Percentiles rank a stretch among this genome's conserved stretches.
phyloP scores from a whole-genome alignment of 2,888 invertebrate species.

The Drosophila gaucha region DNA sequence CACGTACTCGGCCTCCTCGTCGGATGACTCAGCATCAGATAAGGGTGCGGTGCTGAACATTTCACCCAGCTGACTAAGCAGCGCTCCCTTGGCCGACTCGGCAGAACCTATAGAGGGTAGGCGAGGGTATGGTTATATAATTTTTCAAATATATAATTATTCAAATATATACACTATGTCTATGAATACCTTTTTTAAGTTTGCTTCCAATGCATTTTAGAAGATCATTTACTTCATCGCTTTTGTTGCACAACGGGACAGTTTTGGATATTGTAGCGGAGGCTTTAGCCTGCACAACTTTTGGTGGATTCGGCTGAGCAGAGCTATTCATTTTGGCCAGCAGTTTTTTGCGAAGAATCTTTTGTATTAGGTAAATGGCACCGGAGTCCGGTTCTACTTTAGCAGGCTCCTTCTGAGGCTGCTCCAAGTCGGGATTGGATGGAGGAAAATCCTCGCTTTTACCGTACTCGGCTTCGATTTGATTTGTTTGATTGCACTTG shows the following conservation, averaged over 20 bases:
- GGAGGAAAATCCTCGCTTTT: neutral
- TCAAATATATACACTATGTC: neutral
- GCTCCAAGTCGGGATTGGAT: neutral
- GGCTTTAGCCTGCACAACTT: neutral
- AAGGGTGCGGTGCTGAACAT: constrained; percentile 79
- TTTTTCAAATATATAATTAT: neutral
- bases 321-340: constrained; percentile 36
- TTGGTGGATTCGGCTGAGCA: neutral
- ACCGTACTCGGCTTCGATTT: neutral
- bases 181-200: constrained; percentile 59
- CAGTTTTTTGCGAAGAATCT: constrained; percentile 70
- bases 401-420: neutral
- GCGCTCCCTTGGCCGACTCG: constrained; percentile 59
- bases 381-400: constrained; percentile 23
- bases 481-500: constrained; percentile 67
- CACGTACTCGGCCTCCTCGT: constrained; percentile 87
- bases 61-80: constrained; percentile 79
- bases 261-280: neutral
- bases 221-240: constrained; percentile 45
- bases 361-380: constrained; percentile 64
- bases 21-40: constrained; percentile 81
- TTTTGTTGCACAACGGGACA: constrained; percentile 11
- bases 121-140: constrained; percentile 1
- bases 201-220: constrained; percentile 55
- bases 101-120: constrained; percentile 20